Percentiles rank a stretch among this genome's conserved stretches.
Evolutionary conservation across 1,140 invertebrate genomes (phyloP).

Genomic region (Drosophila cardini): DNA sequence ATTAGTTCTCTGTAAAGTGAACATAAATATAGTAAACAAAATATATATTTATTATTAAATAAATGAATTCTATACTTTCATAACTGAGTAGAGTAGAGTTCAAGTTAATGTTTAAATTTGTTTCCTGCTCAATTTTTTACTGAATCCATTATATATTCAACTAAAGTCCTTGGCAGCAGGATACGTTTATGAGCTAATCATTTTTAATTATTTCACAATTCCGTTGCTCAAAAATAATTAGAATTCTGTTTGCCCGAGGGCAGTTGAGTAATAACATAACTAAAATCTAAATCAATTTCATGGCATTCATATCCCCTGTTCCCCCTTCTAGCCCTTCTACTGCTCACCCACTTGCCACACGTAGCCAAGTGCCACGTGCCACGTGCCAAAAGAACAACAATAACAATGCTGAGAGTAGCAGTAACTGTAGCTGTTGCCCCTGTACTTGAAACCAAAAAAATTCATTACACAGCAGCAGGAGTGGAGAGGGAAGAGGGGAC

Average conservation of each 20-base stretch:
- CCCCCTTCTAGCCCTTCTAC: too few species aligned
- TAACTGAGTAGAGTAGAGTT: too few species aligned
- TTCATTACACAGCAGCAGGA: slow-evolving; percentile 52
- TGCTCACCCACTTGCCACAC: slow-evolving; percentile 20
- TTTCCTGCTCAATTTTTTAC: neutral
- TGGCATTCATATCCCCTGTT: slow-evolving; percentile 11
- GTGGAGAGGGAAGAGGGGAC: neutral
- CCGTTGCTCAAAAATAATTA: slow-evolving; percentile 67
- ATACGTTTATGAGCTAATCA: slow-evolving; percentile 76
- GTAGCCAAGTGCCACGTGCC: slow-evolving; percentile 52
- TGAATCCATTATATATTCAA: slow-evolving; percentile 43
- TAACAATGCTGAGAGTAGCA: slow-evolving; percentile 21
- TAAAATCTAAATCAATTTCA: slow-evolving; percentile 79
- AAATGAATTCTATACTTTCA: too few species aligned
- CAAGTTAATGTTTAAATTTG: neutral
- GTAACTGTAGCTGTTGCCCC: slow-evolving; percentile 37
- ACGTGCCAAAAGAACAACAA: slow-evolving; percentile 70
- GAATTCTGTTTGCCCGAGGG: slow-evolving; percentile 12
- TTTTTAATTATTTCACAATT: slow-evolving; percentile 73
- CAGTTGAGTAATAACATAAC: slow-evolving; percentile 56
- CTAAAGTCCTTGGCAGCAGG: slow-evolving; percentile 27
- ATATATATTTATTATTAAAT: too few species aligned
- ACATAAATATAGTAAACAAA: too few species aligned
- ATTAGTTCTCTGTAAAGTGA: too few species aligned
- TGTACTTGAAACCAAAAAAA: slow-evolving; percentile 65